These are phyloP conservation scores for Drosophila ohnishii DNA, from an alignment of 1,140 invertebrate species.

Conservation along the genomic window DNA sequence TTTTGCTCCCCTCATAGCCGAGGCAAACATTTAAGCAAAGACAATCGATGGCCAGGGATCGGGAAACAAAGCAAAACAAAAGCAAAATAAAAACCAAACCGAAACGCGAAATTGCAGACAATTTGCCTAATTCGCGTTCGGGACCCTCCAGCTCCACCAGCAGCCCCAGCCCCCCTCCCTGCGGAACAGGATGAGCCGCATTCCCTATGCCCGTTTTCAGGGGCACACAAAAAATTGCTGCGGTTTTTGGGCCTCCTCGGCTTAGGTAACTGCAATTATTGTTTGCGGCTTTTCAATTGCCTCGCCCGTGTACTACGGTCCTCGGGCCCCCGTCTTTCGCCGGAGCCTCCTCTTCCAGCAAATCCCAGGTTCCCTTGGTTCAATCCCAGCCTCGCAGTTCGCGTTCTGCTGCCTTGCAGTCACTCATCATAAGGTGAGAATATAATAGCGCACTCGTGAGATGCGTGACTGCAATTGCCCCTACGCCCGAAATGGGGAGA, in stretches of 20 bases:
- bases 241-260: constrained; percentile 49
- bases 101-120: constrained; percentile 67
- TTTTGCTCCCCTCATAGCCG: constrained; percentile 14
- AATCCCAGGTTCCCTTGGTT: constrained; percentile 1
- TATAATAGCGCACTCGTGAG: constrained; percentile 80
- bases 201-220: constrained; percentile 56
- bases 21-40: constrained; percentile 55
- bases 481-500: constrained; percentile 59
- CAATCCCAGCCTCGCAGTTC: constrained; percentile 27
- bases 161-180: not conserved
- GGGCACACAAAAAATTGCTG: constrained; percentile 49
- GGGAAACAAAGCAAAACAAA: constrained; percentile 10
- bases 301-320: constrained; percentile 22
- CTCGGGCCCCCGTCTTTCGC: not conserved
- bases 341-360: not conserved
- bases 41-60: constrained; percentile 66
- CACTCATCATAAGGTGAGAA: constrained; percentile 81
- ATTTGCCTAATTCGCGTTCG: constrained; percentile 75
- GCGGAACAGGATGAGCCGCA: constrained; percentile 69
- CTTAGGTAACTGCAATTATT: constrained; percentile 78
- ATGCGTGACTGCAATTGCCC: constrained; percentile 80
- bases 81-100: constrained; percentile 4
- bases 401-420: constrained; percentile 48
- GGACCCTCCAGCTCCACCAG: constrained; percentile 3
- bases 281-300: constrained; percentile 80